Evolutionary conservation across 2,797 vertebrate species (phyloP), one percentile per base, ranked within the genome.

Genomic region (Hafferia zeledoni): DNA sequence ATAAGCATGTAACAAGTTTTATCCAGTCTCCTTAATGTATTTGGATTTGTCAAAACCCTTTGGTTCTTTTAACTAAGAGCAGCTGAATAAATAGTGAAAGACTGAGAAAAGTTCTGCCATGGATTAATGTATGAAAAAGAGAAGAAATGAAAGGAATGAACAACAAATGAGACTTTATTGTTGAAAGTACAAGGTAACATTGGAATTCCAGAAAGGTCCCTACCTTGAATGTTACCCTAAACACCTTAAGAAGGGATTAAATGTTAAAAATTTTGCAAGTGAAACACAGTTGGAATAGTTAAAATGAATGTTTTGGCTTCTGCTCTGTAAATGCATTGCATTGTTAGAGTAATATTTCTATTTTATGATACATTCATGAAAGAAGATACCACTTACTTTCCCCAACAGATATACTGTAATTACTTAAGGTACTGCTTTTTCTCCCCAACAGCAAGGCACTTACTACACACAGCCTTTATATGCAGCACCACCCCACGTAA

Each of bases 401-500:
- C 57, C 8, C 25, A 41, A 5, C 33, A 71, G 76, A 49, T 49
- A 41, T 2, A 7, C 33, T 82, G 9, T 71, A 78, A 61, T 71
- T 22, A 63, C 43, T 52, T 46, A 14, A 33, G 16, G 3, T 22
- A 0, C 27, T 95, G 25, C 10, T 96, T 97, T 96, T 43, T 93
- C 95, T 70, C 92, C 11, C 50, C 97, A 98, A 96, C 99, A 99
- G 98, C 99, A 99, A 98, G 99, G 99, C 96, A 97, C 99, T 70
- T 99, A 99, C 46, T 99, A 99, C 97, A 99, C 99, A 94, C 99
- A 99, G 98, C 99, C 99, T 31, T 97, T 99, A 92, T 99, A 99
- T 61, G 99, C 99, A 63, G 99, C 99, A 4, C 99, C 99, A 37
- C 99, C 99, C 60, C 99, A 99, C 79, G 99, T 99, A 97, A 99